Evolutionary conservation across 2,797 vertebrate species (phyloP), one percentile per base, ranked within the genome.

Genomic region (Pitangus sulphuratus): DNA sequence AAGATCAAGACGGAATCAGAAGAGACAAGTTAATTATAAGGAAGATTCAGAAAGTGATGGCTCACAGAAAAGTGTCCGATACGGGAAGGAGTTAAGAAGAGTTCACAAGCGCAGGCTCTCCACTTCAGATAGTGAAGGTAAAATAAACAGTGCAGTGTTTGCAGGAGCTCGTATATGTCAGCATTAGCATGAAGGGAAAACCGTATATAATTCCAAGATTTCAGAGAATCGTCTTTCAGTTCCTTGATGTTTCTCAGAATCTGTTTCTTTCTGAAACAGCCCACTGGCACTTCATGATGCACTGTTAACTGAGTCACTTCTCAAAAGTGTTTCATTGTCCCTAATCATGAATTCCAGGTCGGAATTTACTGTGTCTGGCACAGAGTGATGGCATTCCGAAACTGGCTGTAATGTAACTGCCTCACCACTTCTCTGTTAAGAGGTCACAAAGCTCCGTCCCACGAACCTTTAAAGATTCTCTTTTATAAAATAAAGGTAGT

Each of bases 11-110:
- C 98, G 99, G 74, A 99, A 99, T 95, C 99, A 98, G 96, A 98
- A 98, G 75, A 98, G 99, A 96, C 98, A 99, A 97, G 99, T 99
- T 79, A 99, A 99, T 98, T 99, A 99, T 87, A 98, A 99, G 7
- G 99, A 99, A 97, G 99, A 99, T n/a, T 99, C 99, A 0, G 99
- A 99, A 96, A 99, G 99, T 1, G 99, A 99, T 24, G 98, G 98
- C 89, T 99, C 99, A 21, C 98, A 97, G 70, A 98, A 98, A 44
- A 98, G 98, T 42, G 96, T 98, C 86, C 98, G 98, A 19, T 88
- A 98, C 2, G 96, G 96, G 40, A 98, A 98, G 94, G 98, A 97
- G 30, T 96, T 98, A 64, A 97, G 98, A 84, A 98, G 99, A 94
- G 87, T 98, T 77, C 98, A 98, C 16, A 98, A 98, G 66, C 98